Conservation (phyloP, 2,888 invertebrate genomes). For the Drosophila fungiperda region DNA sequence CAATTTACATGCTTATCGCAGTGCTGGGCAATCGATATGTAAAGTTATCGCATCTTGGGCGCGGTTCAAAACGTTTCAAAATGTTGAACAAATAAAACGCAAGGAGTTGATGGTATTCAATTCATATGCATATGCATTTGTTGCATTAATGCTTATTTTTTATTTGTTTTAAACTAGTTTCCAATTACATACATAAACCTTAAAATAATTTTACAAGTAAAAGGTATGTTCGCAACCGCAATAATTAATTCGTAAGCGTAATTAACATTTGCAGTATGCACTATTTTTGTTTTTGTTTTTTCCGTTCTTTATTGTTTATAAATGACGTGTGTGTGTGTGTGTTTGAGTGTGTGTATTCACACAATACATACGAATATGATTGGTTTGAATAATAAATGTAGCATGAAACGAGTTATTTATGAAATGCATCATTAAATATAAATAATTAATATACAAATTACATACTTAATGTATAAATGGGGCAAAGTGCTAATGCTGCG, state of each 20-base stretch:
- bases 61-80: not conserved
- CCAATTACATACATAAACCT: slow-evolving; percentile 60
- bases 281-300: slow-evolving; percentile 13
- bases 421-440: slow-evolving; percentile 46
- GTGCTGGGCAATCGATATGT: slow-evolving; percentile 1
- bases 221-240: slow-evolving; percentile 54
- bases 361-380: slow-evolving; percentile 32
- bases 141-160: slow-evolving; percentile 47
- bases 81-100: slow-evolving; percentile 1
- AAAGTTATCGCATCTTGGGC: not conserved
- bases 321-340: not conserved
- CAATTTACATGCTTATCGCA: not conserved
- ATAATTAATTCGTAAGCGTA: slow-evolving; percentile 54
- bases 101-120: slow-evolving; percentile 22
- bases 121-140: slow-evolving; percentile 29
- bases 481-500: slow-evolving; percentile 37
- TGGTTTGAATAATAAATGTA: slow-evolving; percentile 22
- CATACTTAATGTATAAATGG: slow-evolving; percentile 36
- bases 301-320: not conserved
- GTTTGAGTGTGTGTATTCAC: slow-evolving; percentile 8
- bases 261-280: slow-evolving; percentile 53
- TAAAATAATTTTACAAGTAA: slow-evolving; percentile 55
- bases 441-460: slow-evolving; percentile 50
- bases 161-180: slow-evolving; percentile 59
- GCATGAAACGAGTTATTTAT: slow-evolving; percentile 40